Conservation (phyloP, 1,140 invertebrate genomes). For the Leptopilina clavipes region DNA sequence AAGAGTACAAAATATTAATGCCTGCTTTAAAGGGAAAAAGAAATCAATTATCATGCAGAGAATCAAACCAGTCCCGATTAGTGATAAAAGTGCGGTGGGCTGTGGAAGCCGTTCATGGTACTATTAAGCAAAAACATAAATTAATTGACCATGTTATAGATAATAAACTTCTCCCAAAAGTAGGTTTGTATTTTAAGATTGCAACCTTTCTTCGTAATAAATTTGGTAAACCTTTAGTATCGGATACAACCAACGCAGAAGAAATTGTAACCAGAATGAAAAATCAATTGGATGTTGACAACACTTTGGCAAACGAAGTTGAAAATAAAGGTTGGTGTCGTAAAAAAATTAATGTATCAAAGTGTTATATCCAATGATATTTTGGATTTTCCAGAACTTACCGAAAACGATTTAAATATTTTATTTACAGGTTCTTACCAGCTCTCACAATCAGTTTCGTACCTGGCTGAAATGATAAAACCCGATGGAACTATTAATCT, state of each 20-base stretch:
- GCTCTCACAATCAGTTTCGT: constrained; percentile 43
- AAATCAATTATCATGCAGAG: constrained; percentile 29
- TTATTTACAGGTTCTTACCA: constrained; percentile 49
- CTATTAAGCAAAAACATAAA: constrained; percentile 48
- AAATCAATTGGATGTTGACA: constrained; percentile 2
- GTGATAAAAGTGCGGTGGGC: constrained; percentile 57
- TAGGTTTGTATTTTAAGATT: background rate
- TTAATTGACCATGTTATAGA: background rate
- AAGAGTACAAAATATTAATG: constrained; percentile 48
- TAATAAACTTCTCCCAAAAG: constrained; percentile 1
- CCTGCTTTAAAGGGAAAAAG: constrained; percentile 53
- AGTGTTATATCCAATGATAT: constrained; percentile 39
- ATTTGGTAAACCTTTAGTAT: constrained; percentile 48
- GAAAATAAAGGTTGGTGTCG: constrained; percentile 40
- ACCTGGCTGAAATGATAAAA: constrained; percentile 45
- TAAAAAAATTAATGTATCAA: constrained; percentile 38
- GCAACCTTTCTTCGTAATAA: constrained; percentile 36
- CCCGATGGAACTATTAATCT: constrained; percentile 34
- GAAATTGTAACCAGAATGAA: constrained; percentile 44
- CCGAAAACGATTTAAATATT: no score
- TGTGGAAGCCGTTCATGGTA: constrained; percentile 61
- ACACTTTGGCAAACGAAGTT: constrained; percentile 42
- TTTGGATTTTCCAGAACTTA: no score
- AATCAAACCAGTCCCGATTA: constrained; percentile 56
- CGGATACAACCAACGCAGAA: constrained; percentile 41